Evolutionary conservation across 2,113 vertebrate genomes (phyloP), one percentile per base, ranked within the genome.

Genomic region (Glaucidium brasilianum): DNA sequence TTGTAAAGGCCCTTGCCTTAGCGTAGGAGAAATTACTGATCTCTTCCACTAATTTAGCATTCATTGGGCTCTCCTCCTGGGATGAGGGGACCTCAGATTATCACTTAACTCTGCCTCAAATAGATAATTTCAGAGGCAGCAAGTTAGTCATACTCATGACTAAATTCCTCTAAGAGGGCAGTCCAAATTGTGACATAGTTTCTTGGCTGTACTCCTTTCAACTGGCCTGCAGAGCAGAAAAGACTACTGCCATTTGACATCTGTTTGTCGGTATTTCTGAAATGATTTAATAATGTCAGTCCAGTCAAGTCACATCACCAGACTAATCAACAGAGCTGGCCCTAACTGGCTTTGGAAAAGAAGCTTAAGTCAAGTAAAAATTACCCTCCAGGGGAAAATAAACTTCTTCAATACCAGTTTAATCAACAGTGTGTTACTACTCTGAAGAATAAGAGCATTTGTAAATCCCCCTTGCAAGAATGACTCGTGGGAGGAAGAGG

Each of bases 401-500:
- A 97, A 71, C 45, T 68, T 63, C 66, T 93, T 58, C 88, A 94
- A 84, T 77, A 45, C 92, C 76, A 59, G 50, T 95, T 94, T 92
- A 95, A 97, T 85, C 92, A 92, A 81, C 49, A 78, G 60, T 1
- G 14, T 32, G 64, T 95, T 95, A 89, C 86, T 82, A 27, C 47
- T 87, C 62, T 73, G 92, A 94, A 91, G 92, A 95, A 94, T 27
- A 62, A 92, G 60, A 92, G 88, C 55, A 77, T 94, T 66, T 94
- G 82, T 60, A 96, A 92, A 94, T 77, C 37, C 74, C 88, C 64
- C 55, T 41, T 92, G 71, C 37, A 63, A 92, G 89, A 94, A 77
- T 49, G 87, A 73, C 81, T 93, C 3, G 68, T 68, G 72, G 83
- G 88, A 96, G 96, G 94, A 92, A 96, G 94, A 97, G 84, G 92